phyloP scores from a whole-genome alignment of 2,113 vertebrate species.

The Ochotona curzoniae region DNA sequence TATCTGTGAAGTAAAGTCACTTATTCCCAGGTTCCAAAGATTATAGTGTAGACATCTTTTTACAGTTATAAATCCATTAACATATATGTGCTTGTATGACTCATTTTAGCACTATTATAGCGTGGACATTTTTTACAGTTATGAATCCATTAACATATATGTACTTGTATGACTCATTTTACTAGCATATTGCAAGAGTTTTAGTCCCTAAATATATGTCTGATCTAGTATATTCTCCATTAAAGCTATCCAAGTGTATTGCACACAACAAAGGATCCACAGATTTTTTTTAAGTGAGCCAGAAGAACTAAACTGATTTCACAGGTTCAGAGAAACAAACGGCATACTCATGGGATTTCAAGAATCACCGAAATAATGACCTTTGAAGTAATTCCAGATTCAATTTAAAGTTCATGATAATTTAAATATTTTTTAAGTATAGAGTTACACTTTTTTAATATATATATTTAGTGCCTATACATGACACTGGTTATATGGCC shows the following conservation, averaged over 20 bases:
- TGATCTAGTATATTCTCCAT: background rate
- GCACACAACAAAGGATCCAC: background rate
- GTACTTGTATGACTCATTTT: background rate
- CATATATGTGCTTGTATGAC: background rate
- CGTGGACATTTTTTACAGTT: background rate
- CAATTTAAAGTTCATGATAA: conserved; percentile 50
- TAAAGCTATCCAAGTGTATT: background rate
- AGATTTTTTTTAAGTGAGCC: background rate
- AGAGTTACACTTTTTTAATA: conserved; percentile 37
- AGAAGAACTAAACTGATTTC: conserved; percentile 1
- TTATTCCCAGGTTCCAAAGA: background rate
- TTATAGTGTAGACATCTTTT: background rate
- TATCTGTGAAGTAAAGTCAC: background rate
- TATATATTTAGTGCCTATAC: conserved; percentile 40
- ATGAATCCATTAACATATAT: background rate
- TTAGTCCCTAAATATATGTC: background rate
- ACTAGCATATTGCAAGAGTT: background rate
- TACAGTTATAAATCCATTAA: background rate
- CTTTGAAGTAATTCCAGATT: conserved; percentile 45
- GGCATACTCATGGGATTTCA: background rate
- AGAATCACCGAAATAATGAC: conserved; percentile 36
- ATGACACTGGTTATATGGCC: background rate
- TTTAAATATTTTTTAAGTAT: conserved; percentile 50
- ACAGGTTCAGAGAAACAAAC: conserved; percentile 54
- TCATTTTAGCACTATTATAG: background rate